Evolutionary conservation across 2,797 vertebrate species (phyloP), one percentile per base, ranked within the genome.

Genomic region (Sebastiscus albofasciatus): DNA sequence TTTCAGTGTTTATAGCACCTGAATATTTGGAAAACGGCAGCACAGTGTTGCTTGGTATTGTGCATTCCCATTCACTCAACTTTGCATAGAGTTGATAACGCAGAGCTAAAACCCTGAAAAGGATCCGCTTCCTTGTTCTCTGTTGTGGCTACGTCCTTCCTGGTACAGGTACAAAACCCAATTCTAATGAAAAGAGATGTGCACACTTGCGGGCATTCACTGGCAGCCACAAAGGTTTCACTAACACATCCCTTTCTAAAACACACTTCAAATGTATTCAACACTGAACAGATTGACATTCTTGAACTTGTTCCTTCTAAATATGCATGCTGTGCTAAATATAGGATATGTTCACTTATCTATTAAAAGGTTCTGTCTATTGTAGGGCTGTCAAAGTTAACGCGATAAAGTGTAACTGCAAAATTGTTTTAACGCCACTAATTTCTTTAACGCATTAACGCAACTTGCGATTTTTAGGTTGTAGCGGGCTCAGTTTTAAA

Each of bases 361-460:
- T 36, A 36, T 36, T 36, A 11, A 36, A 22, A n/a, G 12, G 12
- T 11, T 39, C 4, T 12, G 34, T 36, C 12, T 36, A 36, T 36
- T 36, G 34, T 36, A 36, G 34, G 34, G 34, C 34, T 36, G 34
- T 36, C 34, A 36, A 36, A 34, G 33, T 34, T 34, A 34, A 34
- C 33, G 33, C 3, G 9, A 34, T 34, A 34, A 34, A 0, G 33
- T 0, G 9, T 34, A 34, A 34, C 0, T 0, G 33, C 33, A 34
- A 34, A 34, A 0, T 34, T 0, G 33, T 34, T 34, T 34, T 34
- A 34, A 4, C 0, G 33, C 33, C 33, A 34, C 33, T 34, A 0
- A 34, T 34, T 27, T 4, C 26, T 34, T 34, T 0, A 1, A 10
- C 33, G 0, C 33, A 34, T 34, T 34, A 34, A 34, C 33, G 33